Evolutionary conservation across 2,113 vertebrate genomes (phyloP), one percentile per base, ranked within the genome.

Genomic region (Myiozetetes cayanensis): DNA sequence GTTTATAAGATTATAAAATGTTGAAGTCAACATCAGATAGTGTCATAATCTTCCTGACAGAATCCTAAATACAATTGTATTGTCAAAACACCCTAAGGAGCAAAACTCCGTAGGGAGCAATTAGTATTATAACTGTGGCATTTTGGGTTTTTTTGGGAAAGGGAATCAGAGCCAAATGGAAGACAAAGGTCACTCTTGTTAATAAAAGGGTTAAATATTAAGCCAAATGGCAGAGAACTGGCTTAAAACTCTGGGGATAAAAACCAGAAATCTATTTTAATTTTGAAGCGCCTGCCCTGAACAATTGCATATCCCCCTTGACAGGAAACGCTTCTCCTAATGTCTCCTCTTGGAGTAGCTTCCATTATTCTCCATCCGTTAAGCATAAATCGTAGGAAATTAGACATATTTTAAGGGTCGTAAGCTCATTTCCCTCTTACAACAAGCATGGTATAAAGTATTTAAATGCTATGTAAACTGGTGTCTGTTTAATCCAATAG

Each of bases 361-460:
- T 92, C 88, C 67, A 93, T 96, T 95, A 94, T 94, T 96, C 79
- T 92, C 46, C 23, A 71, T 72, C 81, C 37, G 20, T 67, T 83
- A 71, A 71, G 61, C 41, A 56, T 90, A 93, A 95, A 96, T 93
- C 2, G 8, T 94, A 95, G 95, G 96, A 96, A 96, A 96, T 95
- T 68, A 93, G 79, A 75, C 28, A 49, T 44, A 67, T 72, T 93
- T 81, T 78, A 75, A 59, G 44, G 61, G 59, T 67, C 47, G 35
- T 24, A 93, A 84, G 19, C 47, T 90, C 76, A 93, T 86, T 97
- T 96, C 83, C 90, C 49, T 90, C 33, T 90, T 80, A 88, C 19
- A 85, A 56, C 5, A 77, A 88, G 33, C 52, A 56, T 14, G 21
- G 22, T 65, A 83, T 77, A 41, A 85, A 66, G 50, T 49, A 23